phyloP scores from a whole-genome alignment of 2,888 invertebrate genomes.

The Oithona nana region DNA sequence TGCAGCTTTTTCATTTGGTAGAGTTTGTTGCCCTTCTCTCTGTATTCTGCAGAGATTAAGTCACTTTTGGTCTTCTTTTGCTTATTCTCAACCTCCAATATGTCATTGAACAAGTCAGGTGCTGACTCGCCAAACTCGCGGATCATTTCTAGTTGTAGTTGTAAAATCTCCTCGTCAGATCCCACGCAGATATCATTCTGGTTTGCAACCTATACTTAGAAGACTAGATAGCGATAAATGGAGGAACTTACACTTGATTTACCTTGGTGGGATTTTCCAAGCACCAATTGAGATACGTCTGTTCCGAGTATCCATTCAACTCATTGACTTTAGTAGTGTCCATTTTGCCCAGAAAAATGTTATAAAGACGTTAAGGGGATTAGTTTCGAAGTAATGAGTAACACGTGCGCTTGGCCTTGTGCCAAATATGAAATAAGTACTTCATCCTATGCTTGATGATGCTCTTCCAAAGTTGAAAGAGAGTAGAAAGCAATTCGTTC shows the following conservation, averaged over 20 bases:
- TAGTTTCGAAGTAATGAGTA: too few relatives aligned
- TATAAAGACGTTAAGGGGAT: too few relatives aligned
- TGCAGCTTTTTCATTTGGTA: not conserved
- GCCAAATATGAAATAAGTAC: not conserved
- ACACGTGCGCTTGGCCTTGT: not conserved
- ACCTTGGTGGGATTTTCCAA: too few relatives aligned
- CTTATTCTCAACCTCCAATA: not conserved
- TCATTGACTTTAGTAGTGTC: too few relatives aligned
- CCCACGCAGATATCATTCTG: not conserved
- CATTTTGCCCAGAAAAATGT: too few relatives aligned
- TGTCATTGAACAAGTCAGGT: not conserved
- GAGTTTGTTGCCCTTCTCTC: not conserved
- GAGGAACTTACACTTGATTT: too few relatives aligned
- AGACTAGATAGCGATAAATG: not conserved
- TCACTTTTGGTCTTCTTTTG: not conserved
- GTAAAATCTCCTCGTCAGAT: not conserved
- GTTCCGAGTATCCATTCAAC: too few relatives aligned
- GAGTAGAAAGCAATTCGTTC: too few relatives aligned
- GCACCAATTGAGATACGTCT: too few relatives aligned
- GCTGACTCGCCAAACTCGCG: not conserved
- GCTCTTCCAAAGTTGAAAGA: too few relatives aligned
- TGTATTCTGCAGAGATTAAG: not conserved
- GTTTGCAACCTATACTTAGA: too few relatives aligned
- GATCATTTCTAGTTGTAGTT: not conserved
- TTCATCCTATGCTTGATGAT: not conserved